phyloP scores from a whole-genome alignment of 2,888 invertebrate genomes.

The Aphidoletes aphidimyza region DNA sequence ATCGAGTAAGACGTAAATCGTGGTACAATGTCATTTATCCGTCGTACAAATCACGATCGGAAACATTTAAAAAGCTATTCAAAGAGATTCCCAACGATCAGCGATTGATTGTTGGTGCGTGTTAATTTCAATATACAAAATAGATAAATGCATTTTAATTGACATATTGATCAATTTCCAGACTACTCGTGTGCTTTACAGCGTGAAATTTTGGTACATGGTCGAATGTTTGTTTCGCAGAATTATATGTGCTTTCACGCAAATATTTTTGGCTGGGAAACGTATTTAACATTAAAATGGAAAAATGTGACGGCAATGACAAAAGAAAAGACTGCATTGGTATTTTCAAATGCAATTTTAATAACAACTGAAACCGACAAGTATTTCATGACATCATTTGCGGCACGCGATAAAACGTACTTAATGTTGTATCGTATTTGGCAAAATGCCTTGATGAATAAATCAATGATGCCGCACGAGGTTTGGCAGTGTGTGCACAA shows the following conservation, averaged over 20 bases:
- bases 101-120: constrained; percentile 89
- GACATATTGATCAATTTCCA: constrained; percentile 63
- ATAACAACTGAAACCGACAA: constrained; percentile 84
- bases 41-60: constrained; percentile 92
- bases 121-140: constrained; percentile 58
- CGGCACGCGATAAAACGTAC: constrained; percentile 92
- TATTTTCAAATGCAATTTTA: constrained; percentile 96
- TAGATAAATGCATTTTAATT: constrained; percentile 5
- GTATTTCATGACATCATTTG: constrained; percentile 94
- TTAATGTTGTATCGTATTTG: constrained; percentile 95
- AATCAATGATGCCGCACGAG: constrained; percentile 83
- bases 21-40: constrained; percentile 90
- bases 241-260: constrained; percentile 97
- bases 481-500: constrained; percentile 93
- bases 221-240: constrained; percentile 93
- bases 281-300: constrained; percentile 84
- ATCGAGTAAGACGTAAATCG: constrained; percentile 80
- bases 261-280: constrained; percentile 98
- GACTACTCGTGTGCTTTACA: constrained; percentile 98
- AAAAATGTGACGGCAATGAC: constrained; percentile 93
- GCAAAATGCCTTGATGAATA: constrained; percentile 95
- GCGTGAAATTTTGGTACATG: constrained; percentile 95
- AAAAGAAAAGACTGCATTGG: constrained; percentile 92
- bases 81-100: constrained; percentile 92
- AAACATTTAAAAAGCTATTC: constrained; percentile 92